These are phyloP conservation scores for Sus cebifrons DNA, from an alignment of 2,797 vertebrate genomes.

Conservation along the genomic window DNA sequence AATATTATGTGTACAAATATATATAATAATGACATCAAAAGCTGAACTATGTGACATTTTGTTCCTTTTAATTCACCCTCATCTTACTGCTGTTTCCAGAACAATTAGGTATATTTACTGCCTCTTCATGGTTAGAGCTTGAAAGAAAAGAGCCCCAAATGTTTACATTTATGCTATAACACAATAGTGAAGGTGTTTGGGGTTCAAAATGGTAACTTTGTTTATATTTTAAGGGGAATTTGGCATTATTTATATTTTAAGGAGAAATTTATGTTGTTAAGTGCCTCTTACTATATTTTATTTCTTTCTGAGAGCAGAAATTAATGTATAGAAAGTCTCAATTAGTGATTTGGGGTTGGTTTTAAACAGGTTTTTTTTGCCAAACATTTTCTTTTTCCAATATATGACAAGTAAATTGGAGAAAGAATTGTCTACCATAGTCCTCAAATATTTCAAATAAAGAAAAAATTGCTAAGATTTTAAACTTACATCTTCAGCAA, in stretches of 20 bases:
- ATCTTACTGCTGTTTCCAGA: conserved; percentile 29
- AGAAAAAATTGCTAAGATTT: conserved; percentile 4
- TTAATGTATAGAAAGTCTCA: not conserved
- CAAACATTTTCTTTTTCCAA: conserved; percentile 60
- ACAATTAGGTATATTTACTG: not conserved
- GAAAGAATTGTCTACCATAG: not conserved
- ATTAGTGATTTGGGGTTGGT: not conserved
- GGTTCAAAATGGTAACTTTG: not conserved
- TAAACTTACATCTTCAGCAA: conserved; percentile 7
- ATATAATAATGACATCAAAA: not conserved
- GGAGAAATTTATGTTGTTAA: not conserved
- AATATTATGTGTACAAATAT: conserved; percentile 50
- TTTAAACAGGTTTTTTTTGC: conserved; percentile 27
- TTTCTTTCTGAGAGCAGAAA: conserved; percentile 40
- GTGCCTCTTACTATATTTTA: not conserved
- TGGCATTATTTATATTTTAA: conserved; percentile 30
- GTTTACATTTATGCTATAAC: conserved; percentile 51
- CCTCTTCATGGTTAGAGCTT: not conserved
- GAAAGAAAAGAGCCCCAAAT: not conserved
- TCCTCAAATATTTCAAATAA: conserved; percentile 57
- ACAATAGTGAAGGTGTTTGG: not conserved
- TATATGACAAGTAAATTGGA: conserved; percentile 15
- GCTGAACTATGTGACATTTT: conserved; percentile 61
- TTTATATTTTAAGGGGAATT: conserved; percentile 60
- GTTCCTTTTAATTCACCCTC: conserved; percentile 55